Evolutionary conservation across 2,888 invertebrate species (phyloP).

Genomic region (Willowsia nigromaculata): DNA sequence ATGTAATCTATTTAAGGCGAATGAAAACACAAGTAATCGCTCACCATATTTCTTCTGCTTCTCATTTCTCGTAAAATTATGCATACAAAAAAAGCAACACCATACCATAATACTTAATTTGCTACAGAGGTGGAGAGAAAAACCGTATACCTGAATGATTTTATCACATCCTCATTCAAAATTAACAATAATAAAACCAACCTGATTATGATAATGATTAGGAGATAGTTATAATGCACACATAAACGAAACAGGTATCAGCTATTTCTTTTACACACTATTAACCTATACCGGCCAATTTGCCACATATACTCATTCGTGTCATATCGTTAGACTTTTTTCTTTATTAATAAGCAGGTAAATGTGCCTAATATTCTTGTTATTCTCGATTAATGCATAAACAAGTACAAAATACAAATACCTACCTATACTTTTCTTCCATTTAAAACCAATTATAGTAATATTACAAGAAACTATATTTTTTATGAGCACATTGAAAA

Average conservation of each 20-base stretch:
- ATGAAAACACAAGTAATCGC: neutral
- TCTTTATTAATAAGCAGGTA: neutral
- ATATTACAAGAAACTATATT: slow-evolving; percentile 5
- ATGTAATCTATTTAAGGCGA: neutral
- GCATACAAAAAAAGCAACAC: neutral
- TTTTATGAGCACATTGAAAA: neutral
- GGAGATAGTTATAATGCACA: neutral
- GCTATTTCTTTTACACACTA: neutral
- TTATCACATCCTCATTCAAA: slow-evolving; percentile 47
- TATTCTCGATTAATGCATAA: neutral
- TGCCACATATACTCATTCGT: neutral
- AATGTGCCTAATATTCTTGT: neutral
- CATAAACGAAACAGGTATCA: neutral
- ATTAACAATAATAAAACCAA: slow-evolving; percentile 56
- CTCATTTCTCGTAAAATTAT: slow-evolving; percentile 9
- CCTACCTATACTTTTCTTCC: neutral
- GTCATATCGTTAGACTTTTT: neutral
- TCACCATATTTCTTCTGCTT: neutral
- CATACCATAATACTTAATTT: neutral
- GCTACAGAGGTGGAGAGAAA: neutral
- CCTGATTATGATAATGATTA: slow-evolving; percentile 44
- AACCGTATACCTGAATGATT: neutral
- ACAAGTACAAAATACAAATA: neutral
- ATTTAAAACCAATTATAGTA: slow-evolving; percentile 6
- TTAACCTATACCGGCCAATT: neutral